These are phyloP conservation scores for Drosophila histrio DNA, from an alignment of 2,888 invertebrate genomes.

Conservation along the genomic window DNA sequence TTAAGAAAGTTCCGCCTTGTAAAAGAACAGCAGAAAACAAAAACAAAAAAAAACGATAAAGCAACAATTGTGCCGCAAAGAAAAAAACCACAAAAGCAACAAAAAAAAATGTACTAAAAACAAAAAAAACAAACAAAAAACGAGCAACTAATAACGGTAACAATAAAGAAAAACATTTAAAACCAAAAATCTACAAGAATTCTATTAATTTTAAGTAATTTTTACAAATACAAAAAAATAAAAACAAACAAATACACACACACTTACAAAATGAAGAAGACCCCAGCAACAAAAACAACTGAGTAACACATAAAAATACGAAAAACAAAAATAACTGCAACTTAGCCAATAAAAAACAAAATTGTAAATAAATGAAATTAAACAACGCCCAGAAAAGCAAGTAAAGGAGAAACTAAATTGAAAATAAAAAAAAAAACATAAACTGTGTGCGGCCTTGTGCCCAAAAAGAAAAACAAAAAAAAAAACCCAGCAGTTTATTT, in stretches of 20 bases:
- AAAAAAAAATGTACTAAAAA: constrained; percentile 56
- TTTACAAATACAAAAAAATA: constrained; percentile 65
- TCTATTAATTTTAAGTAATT: constrained; percentile 79
- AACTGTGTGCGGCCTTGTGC: constrained; percentile 72
- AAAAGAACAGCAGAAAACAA: constrained; percentile 38
- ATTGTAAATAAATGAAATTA: constrained; percentile 60
- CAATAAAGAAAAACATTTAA: constrained; percentile 79
- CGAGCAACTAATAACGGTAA: constrained; percentile 75
- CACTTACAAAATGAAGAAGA: constrained; percentile 54
- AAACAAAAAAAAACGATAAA: constrained; percentile 63
- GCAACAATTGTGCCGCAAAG: constrained; percentile 80
- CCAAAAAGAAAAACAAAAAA: too few species aligned
- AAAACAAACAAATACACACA: constrained; percentile 20
- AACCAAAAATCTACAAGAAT: constrained; percentile 79
- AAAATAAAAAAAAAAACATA: constrained; percentile 39
- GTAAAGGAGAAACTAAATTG: constrained; percentile 20
- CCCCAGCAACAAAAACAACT: constrained; percentile 59
- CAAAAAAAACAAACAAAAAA: constrained; percentile 43
- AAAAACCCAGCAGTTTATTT: constrained; percentile 61
- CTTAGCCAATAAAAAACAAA: constrained; percentile 69
- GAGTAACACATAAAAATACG: constrained; percentile 59
- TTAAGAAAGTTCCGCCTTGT: constrained; percentile 48
- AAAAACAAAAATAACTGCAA: constrained; percentile 48
- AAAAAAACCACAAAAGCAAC: constrained; percentile 48
- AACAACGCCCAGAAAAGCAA: constrained; percentile 27